Evolutionary conservation across 2,113 vertebrate genomes (phyloP), one percentile per base, ranked within the genome.

Genomic region (Aramus guarauna): DNA sequence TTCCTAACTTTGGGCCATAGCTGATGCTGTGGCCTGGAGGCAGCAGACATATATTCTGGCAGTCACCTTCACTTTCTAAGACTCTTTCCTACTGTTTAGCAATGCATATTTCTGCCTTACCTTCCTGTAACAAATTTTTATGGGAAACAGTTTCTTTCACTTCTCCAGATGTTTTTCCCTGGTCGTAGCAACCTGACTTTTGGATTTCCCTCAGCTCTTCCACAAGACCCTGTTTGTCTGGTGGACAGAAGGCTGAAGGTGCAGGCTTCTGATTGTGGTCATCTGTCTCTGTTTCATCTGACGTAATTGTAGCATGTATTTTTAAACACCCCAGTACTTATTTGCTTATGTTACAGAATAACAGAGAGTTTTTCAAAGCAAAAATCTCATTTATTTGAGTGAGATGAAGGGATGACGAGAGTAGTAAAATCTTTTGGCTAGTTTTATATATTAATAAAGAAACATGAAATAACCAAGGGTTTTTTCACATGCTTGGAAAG

Each of bases 51-150:
- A 9, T 27, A 37, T 81, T 58, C 73, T 3, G 1, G 13, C 26
- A 47, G 16, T 16, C 32, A 47, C 20, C 39, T 59, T 47, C 41
- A 21, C 23, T 68, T 88, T 43, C 56, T 11, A 79, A 71, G 36
- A 43, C 45, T 5, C 5, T 55, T 88, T 66, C n/a, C 23, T 10
- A 56, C 19, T 12, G 12, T 53, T 74, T 37, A 78, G 29, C 50
- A 41, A 41, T 1, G 3, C 0, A 0, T 37, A 18, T 32, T 69
- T 81, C 56, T 34, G 7, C 30, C 21, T 45, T 24, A 26, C 2
- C 1, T 79, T 71, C 39, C n/a, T 79, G 18, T 41, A 64, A 45
- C 8, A 39, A 39, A 6, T 19, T 88, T 84, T 30, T 66, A 24
- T 3, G 34, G n/a, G 30, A 90, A 88, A 53, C 10, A 24, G 7